Evolutionary conservation across 1,140 invertebrate genomes (phyloP).

Genomic region (Pachypeltis micranthus): DNA sequence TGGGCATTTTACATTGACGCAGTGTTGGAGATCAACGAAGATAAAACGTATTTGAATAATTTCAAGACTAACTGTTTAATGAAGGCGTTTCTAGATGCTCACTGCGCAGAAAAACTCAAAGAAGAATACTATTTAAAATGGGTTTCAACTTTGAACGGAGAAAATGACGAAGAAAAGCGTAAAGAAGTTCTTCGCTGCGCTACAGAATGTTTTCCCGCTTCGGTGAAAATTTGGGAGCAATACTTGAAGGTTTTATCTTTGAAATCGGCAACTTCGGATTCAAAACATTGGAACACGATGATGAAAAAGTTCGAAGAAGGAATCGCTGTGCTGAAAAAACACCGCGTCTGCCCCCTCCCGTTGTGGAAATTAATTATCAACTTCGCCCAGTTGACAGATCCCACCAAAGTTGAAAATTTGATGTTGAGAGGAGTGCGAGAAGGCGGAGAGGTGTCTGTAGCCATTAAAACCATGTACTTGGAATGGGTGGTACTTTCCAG

Average conservation of each 20-base stretch:
- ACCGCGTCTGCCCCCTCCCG: slow-evolving; percentile 35
- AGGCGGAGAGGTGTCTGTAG: slow-evolving; percentile 31
- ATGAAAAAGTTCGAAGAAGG: not conserved
- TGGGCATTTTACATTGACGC: slow-evolving; percentile 42
- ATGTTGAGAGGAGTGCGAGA: slow-evolving; percentile 36
- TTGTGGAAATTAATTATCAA: slow-evolving; percentile 39
- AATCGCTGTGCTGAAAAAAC: slow-evolving; percentile 29
- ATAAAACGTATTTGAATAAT: slow-evolving; percentile 33
- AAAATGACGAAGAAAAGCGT: not conserved
- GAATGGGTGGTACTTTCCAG: slow-evolving; percentile 36
- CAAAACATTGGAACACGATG: not conserved
- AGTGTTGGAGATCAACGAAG: slow-evolving; percentile 38
- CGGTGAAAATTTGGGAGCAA: not conserved
- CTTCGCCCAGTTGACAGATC: slow-evolving; percentile 35
- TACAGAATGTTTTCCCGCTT: not conserved
- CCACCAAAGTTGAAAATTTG: slow-evolving; percentile 35
- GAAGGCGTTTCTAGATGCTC: slow-evolving; percentile 36
- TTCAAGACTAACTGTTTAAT: slow-evolving; percentile 39
- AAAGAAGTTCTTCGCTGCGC: not conserved
- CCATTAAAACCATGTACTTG: slow-evolving; percentile 39
- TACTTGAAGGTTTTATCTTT: not conserved
- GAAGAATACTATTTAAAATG: slow-evolving; percentile 42
- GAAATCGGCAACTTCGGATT: not conserved
- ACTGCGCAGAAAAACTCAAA: slow-evolving; percentile 35
- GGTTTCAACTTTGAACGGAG: slow-evolving; percentile 27